Base-by-base conservation (phyloP, 2,797 vertebrate genomes). In the Vireo griseus region DNA sequence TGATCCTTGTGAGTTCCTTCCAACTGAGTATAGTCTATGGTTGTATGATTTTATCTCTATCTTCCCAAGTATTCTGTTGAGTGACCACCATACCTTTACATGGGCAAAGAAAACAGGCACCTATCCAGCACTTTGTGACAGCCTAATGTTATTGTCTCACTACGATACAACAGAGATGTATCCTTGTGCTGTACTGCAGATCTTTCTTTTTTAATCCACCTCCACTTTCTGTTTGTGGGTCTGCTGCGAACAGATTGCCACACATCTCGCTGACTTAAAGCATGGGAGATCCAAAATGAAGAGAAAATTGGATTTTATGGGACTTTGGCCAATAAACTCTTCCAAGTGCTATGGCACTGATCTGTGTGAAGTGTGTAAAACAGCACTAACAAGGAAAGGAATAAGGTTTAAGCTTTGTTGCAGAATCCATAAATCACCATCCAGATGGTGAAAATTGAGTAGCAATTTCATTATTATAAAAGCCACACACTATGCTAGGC, bases 361-460 rank as follows among this genome's bases (percentile, higher is more conserved):
- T 78, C 29, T 94, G 8, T 39, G 22, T 33, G 35, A 80, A 87
- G 54, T 3, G 4, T 75, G 47, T 83, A 84, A 82, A 92, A 78
- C 57, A 66, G 86, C 71, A 80, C 57, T 90, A 95, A 88, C 35
- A 83, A 93, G 88, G 55, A 90, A 69, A 96, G 62, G 85, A 90
- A 91, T 65, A 96, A 29, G 44, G 20, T 88, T 95, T 95, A 86
- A 87, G 74, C 59, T 90, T 93, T 78, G 37, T 93, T 95, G 75
- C 47, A 65, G 85, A 83, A 93, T 47, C 39, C 75, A 85, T 86
- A 88, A 84, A 76, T 96, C 86, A 77, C 44, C 67, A 86, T 87
- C 31, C 40, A 86, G 88, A 92, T 50, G 35, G 74, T 72, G 58
- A 72, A 95, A 88, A 86, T 16, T 77, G 73, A 96, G 78, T 69